Percentiles rank a stretch among this genome's conserved stretches.
Conservation (phyloP, 2,113 vertebrate genomes). For the Phainopepla nitens region DNA sequence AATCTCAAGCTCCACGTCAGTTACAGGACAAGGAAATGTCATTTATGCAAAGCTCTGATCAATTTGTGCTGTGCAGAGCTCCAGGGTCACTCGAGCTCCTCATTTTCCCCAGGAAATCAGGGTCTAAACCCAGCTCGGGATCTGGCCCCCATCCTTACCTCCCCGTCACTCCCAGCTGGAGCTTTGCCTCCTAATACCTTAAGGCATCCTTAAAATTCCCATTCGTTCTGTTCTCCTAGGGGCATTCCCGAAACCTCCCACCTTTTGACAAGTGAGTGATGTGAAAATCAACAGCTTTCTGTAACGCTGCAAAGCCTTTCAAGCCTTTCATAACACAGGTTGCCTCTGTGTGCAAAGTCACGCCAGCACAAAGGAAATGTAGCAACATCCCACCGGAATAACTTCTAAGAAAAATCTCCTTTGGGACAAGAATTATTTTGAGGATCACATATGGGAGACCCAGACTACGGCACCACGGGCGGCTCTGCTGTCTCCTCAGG, state of each 20-base stretch:
- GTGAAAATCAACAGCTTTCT: background rate
- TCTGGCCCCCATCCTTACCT: background rate
- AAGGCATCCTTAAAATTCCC: background rate
- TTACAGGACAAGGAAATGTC: background rate
- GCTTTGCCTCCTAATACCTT: background rate
- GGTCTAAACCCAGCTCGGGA: background rate
- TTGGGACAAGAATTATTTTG: background rate
- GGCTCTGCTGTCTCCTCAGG: background rate
- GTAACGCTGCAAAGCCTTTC: background rate
- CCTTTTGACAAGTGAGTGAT: background rate
- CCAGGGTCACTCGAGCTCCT: background rate
- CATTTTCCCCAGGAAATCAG: background rate
- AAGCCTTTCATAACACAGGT: background rate
- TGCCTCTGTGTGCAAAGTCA: background rate
- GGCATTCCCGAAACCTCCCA: background rate
- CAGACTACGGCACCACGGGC: background rate
- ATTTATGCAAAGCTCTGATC: background rate
- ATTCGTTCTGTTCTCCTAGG: background rate
- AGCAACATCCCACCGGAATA: background rate
- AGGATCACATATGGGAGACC: background rate
- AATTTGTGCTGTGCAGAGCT: rapidly evolving
- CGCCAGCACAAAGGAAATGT: background rate
- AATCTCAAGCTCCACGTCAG: background rate
- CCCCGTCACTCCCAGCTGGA: background rate
- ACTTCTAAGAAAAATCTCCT: background rate